Evolutionary conservation across 2,888 invertebrate genomes (phyloP).

Genomic region (Melanostoma scalare): DNA sequence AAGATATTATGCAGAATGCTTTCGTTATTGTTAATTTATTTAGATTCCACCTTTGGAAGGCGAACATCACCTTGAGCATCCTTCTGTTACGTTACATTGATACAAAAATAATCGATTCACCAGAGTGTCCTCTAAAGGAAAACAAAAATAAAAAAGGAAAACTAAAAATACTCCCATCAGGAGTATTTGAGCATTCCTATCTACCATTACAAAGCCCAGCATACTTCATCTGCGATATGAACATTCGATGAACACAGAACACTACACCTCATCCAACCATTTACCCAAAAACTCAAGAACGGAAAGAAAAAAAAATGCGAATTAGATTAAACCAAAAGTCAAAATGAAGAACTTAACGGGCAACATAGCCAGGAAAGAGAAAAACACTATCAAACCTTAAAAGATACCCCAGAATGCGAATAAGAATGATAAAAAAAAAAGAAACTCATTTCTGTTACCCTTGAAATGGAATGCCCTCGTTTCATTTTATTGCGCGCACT

Average conservation of each 20-base stretch:
- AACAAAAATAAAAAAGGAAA: background rate
- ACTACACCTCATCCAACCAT: background rate
- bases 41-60: conserved; percentile 40
- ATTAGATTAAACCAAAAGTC: conserved; percentile 65
- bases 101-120: conserved; percentile 47
- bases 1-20: too few relatives aligned
- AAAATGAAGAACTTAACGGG: conserved; percentile 58
- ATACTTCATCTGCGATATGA: conserved; percentile 32
- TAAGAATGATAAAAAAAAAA: conserved; percentile 32
- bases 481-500: conserved; percentile 62
- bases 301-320: conserved; percentile 25
- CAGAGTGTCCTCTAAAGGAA: conserved; percentile 5
- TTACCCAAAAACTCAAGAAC: conserved; percentile 17
- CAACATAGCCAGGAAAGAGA: conserved; percentile 25
- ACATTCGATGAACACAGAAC: conserved; percentile 18
- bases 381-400: conserved; percentile 7
- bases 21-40: conserved; percentile 49
- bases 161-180: conserved; percentile 3
- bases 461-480: conserved; percentile 64
- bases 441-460: conserved; percentile 61
- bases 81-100: background rate
- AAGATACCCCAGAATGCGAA: background rate
- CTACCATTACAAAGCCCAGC: conserved; percentile 10
- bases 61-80: conserved; percentile 42
- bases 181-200: too few relatives aligned